Conservation (phyloP, 2,888 invertebrate genomes). For the Cetonia aurata region DNA sequence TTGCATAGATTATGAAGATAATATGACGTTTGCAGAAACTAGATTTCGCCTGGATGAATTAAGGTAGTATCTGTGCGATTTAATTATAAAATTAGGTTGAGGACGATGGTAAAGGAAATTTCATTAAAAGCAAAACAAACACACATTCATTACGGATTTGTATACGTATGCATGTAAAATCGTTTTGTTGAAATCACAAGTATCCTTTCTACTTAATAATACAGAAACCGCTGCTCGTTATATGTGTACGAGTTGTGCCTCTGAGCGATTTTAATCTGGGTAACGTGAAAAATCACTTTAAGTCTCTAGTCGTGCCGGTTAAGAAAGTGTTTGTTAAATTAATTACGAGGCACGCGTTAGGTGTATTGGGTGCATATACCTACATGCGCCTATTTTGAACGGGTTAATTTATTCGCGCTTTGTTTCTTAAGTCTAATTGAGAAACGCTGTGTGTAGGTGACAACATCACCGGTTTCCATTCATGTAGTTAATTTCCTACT, state of each 20-base stretch:
- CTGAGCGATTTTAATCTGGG: slow-evolving; percentile 9
- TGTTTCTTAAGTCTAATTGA: slow-evolving; percentile 1
- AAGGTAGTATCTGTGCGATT: no score
- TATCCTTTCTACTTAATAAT: slow-evolving; percentile 30
- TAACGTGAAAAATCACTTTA: slow-evolving; percentile 26
- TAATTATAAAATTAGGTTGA: no score
- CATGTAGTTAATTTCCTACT: no score
- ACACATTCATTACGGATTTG: no score
- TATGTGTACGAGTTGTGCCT: background rate
- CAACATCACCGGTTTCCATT: background rate
- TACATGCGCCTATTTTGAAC: slow-evolving; percentile 18
- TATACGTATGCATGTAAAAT: background rate
- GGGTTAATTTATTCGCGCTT: slow-evolving; percentile 16
- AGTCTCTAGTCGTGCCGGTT: background rate
- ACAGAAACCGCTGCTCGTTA: slow-evolving; percentile 9
- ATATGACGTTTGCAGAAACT: no score
- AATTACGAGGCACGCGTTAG: slow-evolving; percentile 14
- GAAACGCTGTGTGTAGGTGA: background rate
- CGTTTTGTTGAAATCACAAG: background rate
- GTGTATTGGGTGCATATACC: background rate
- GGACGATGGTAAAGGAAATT: no score
- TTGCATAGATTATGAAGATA: no score
- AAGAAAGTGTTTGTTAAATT: slow-evolving; percentile 30
- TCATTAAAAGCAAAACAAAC: no score
- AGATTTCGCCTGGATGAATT: no score